Base-by-base conservation (phyloP, 2,797 vertebrate genomes). In the Carapus acus region DNA sequence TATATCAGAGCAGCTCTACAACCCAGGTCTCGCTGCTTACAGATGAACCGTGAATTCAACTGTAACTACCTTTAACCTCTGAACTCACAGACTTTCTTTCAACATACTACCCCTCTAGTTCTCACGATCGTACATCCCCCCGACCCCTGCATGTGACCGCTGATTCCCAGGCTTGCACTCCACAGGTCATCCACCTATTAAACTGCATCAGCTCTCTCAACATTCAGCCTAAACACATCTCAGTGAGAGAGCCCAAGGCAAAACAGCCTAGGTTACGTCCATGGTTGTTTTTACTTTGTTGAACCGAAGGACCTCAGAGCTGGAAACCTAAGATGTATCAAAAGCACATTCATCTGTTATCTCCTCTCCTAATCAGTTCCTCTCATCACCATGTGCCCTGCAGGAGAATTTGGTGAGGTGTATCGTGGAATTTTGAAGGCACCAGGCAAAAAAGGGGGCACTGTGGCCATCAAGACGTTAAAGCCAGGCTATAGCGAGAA, bases 321-420 rank as follows among this genome's bases (percentile, higher is more conserved):
- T 19, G 41, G 57, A 67, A 74, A 59, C 54, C n/a, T 6, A 46
- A 36, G 18, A 50, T 6, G 0, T 40, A 62, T 62, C 58, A 58
- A 64, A 62, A 9, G 5, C 59, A 45, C 33, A 22, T 29, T 51
- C 6, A 17, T 51, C 33, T 37, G 13, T 59, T 40, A 59, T 52
- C 16, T 15, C 16, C 13, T 44, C 43, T 47, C 31, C 20, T 14
- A 75, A 67, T 69, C 29, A 46, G 20, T 29, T 39, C 9, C 40
- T n/a, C 15, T 12, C 17, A 29, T 66, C 13, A 47, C 71, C 58
- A 51, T 36, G 27, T 55, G 18, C 43, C 19, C 53, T 65, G 53
- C 78, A 94, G 96, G 95, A 8, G 95, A 98, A 62, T 98, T 98
- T 27, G 96, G 96, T 13, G 96, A 98, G 69, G 95, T 98, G 61